These are phyloP conservation scores for Lagria hirta DNA, from an alignment of 2,888 invertebrate species.

Conservation along the genomic window DNA sequence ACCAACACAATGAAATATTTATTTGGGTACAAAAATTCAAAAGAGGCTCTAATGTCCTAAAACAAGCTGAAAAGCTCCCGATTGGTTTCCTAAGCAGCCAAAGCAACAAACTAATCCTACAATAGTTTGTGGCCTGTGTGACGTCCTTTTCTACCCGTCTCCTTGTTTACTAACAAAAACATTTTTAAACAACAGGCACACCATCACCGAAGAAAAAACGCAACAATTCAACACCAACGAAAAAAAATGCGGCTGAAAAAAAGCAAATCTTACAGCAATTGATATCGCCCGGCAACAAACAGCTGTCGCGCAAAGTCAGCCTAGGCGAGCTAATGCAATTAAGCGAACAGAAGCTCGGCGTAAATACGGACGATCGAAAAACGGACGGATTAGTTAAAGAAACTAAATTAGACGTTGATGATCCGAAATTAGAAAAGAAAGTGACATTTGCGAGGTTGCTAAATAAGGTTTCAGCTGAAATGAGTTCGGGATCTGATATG, in stretches of 20 bases:
- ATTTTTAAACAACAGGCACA: slow-evolving; percentile 58
- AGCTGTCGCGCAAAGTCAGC: slow-evolving; percentile 64
- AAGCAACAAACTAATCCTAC: slow-evolving; percentile 24
- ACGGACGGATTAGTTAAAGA: slow-evolving; percentile 56
- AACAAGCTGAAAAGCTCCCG: background rate
- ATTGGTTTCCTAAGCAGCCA: background rate
- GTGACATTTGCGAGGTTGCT: slow-evolving; percentile 74
- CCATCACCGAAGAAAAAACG: slow-evolving; percentile 78
- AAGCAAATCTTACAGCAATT: slow-evolving; percentile 77
- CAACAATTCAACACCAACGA: slow-evolving; percentile 77
- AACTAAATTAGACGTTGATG: slow-evolving; percentile 60
- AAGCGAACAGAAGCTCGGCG: slow-evolving; percentile 60
- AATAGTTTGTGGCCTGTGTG: slow-evolving; percentile 26
- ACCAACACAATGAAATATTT: too few species aligned
- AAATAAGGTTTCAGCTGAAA: slow-evolving; percentile 75
- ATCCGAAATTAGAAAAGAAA: slow-evolving; percentile 75
- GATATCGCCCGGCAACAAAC: slow-evolving; percentile 66
- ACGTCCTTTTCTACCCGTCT: slow-evolving; percentile 4
- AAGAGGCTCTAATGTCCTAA: too few species aligned
- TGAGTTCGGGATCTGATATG: slow-evolving; percentile 73
- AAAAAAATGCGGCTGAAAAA: slow-evolving; percentile 72
- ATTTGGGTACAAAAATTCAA: too few species aligned
- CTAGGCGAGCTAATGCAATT: slow-evolving; percentile 74
- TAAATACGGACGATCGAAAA: slow-evolving; percentile 52
- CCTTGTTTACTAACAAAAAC: background rate